Evolutionary conservation across 2,888 invertebrate genomes (phyloP).

Genomic region (Leptinotarsa rubiginosa): DNA sequence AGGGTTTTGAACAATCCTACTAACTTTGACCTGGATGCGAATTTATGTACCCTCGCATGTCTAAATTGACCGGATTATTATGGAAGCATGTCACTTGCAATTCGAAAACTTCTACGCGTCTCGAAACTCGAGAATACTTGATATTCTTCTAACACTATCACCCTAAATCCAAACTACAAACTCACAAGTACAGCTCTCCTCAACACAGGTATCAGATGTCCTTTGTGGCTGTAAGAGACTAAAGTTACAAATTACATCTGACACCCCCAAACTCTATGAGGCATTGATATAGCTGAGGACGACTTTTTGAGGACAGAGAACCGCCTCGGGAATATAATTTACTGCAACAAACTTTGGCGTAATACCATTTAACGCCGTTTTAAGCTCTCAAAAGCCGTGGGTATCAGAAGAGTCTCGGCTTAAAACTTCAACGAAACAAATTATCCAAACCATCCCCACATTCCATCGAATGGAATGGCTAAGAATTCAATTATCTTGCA

Average conservation of each 20-base stretch:
- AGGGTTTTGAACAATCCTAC: too few species aligned
- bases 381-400: conserved; percentile 16
- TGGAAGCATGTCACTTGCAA: too few species aligned
- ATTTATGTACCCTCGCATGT: too few species aligned
- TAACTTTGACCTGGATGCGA: too few species aligned
- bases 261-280: conserved; percentile 11
- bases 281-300: conserved; percentile 15
- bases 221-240: conserved; percentile 9
- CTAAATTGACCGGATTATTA: too few species aligned
- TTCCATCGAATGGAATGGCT: conserved; percentile 18
- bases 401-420: conserved; percentile 11
- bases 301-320: conserved; percentile 2
- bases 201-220: conserved; percentile 6
- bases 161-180: background rate
- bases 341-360: conserved; percentile 13
- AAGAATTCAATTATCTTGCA: conserved; percentile 12
- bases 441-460: conserved; percentile 24
- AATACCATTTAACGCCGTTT: conserved; percentile 25
- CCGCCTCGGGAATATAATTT: conserved; percentile 7
- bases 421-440: conserved; percentile 16
- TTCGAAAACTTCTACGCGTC: background rate
- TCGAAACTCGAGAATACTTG: background rate
- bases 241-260: conserved; percentile 14
- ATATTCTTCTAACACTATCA: background rate
- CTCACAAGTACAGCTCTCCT: background rate